phyloP scores from a whole-genome alignment of 1,140 invertebrate species.

The Planococcus citri region DNA sequence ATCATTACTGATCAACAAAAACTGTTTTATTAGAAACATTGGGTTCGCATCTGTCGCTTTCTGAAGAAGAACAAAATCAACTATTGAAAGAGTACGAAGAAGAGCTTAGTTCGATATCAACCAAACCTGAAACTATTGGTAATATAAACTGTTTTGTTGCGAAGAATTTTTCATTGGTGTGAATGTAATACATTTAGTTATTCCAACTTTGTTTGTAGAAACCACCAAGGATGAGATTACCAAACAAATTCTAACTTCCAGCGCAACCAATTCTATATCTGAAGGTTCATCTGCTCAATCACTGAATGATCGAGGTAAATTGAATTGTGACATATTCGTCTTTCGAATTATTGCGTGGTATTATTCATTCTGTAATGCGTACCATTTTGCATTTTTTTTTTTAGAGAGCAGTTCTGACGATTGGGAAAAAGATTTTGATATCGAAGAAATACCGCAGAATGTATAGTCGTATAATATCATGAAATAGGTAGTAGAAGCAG shows the following conservation, averaged over 20 bases:
- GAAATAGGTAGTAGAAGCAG: not conserved
- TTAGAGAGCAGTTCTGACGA: constrained; percentile 29
- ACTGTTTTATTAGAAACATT: constrained; percentile 23
- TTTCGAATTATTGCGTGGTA: too few relatives aligned
- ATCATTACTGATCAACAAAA: not conserved
- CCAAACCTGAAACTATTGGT: constrained; percentile 23
- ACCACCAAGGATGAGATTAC: not conserved
- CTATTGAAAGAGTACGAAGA: constrained; percentile 29
- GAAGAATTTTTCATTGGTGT: too few relatives aligned
- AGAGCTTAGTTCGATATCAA: constrained; percentile 25
- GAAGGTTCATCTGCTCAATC: constrained; percentile 12
- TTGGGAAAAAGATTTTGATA: constrained; percentile 31
- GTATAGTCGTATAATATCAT: not conserved
- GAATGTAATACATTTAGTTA: too few relatives aligned
- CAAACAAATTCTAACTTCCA: constrained; percentile 11
- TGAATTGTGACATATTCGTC: too few relatives aligned
- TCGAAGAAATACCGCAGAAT: constrained; percentile 27
- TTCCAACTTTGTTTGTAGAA: not conserved
- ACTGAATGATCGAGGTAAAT: not conserved
- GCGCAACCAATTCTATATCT: constrained; percentile 20
- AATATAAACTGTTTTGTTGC: not conserved
- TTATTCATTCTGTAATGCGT: too few relatives aligned
- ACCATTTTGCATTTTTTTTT: constrained; percentile 23
- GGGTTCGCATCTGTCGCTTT: constrained; percentile 27
- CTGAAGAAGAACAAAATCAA: constrained; percentile 30